A percentile compares a stretch with the other conserved stretches of the same genome.
Conservation (phyloP, 2,113 vertebrate species). For the Sphaerodactylus townsendi region DNA sequence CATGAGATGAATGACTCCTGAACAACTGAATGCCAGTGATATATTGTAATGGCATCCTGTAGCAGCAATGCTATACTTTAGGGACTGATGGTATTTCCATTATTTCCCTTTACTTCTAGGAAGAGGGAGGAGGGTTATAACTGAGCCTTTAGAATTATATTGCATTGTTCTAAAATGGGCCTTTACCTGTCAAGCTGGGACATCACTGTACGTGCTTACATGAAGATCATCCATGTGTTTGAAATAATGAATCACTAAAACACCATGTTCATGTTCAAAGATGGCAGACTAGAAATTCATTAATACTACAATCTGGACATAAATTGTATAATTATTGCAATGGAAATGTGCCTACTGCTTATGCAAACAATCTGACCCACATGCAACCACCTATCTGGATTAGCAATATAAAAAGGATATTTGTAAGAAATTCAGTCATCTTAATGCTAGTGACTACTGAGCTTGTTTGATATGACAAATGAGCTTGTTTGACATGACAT, state of each 20-base stretch:
- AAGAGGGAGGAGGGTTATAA: slow-evolving; percentile 8
- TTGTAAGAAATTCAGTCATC: no score
- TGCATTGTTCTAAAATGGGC: rapidly evolving
- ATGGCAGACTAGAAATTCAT: neutral
- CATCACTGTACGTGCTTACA: neutral
- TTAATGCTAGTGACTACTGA: no score
- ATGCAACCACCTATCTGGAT: no score
- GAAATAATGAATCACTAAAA: neutral
- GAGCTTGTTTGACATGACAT: no score
- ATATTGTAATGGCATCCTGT: neutral
- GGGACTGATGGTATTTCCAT: neutral
- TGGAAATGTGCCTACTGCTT: no score
- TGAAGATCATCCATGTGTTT: neutral
- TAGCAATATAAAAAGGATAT: no score
- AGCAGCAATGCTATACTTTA: neutral
- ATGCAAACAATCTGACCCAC: no score
- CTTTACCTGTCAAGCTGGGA: neutral
- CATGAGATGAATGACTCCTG: neutral
- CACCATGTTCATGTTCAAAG: neutral
- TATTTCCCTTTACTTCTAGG: neutral
- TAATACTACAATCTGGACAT: neutral
- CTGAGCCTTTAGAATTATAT: neutral
- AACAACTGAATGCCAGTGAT: neutral
- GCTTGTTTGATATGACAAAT: no score
- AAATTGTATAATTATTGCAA: neutral